A percentile compares a stretch with the other conserved stretches of the same genome.
phyloP scores from a whole-genome alignment of 1,140 invertebrate species.

The Aphelinus atriplicis region DNA sequence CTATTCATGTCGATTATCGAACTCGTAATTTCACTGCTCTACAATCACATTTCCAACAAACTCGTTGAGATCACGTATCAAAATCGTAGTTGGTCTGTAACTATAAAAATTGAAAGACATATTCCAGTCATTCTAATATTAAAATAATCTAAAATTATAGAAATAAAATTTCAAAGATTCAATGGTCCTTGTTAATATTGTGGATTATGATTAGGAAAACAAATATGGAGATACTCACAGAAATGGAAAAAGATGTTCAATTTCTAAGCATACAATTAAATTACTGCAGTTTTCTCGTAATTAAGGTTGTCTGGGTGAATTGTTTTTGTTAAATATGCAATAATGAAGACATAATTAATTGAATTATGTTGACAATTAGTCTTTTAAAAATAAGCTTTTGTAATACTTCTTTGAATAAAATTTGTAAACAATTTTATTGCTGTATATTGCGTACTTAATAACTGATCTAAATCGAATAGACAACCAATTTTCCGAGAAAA shows the following conservation, averaged over 20 bases:
- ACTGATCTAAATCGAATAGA: constrained; percentile 20
- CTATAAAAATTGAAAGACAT: no score
- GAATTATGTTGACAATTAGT: constrained; percentile 18
- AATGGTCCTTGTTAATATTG: constrained; percentile 30
- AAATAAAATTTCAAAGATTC: constrained; percentile 17
- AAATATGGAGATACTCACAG: constrained; percentile 43
- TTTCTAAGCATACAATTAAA: constrained; percentile 23
- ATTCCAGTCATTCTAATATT: no score
- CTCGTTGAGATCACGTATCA: background rate
- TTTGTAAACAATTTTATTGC: constrained; percentile 26
- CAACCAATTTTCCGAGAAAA: constrained; percentile 38
- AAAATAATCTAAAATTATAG: no score
- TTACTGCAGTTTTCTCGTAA: constrained; percentile 32
- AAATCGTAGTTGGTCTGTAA: no score
- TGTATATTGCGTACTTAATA: constrained; percentile 34
- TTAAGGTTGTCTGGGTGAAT: constrained; percentile 32
- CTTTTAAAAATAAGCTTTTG: constrained; percentile 19
- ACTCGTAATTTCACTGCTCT: constrained; percentile 45
- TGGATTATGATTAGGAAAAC: constrained; percentile 32
- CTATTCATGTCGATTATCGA: constrained; percentile 39
- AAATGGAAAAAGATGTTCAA: constrained; percentile 59
- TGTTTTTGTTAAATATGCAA: constrained; percentile 29
- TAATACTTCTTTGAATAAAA: constrained; percentile 8
- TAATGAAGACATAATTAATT: constrained; percentile 14
- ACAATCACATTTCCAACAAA: constrained; percentile 21